These are phyloP conservation scores for Clivina fossor DNA, from an alignment of 2,888 invertebrate genomes.

Conservation along the genomic window DNA sequence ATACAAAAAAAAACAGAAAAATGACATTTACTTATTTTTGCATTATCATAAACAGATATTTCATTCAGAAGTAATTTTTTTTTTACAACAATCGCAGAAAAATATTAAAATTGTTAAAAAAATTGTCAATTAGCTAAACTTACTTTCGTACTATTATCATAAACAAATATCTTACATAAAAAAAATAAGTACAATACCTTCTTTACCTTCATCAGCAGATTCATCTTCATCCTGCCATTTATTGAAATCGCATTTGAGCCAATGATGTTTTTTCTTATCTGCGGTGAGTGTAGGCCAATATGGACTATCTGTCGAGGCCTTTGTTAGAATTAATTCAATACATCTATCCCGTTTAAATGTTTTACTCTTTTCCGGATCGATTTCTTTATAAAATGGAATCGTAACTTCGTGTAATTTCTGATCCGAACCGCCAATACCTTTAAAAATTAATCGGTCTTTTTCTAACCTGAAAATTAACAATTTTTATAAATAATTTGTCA, in stretches of 20 bases:
- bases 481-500: slow-evolving; percentile 19
- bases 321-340: slow-evolving; percentile 73
- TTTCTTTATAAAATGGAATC: slow-evolving; percentile 79
- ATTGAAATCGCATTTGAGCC: slow-evolving; percentile 96
- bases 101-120: no score
- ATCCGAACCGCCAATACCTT: slow-evolving; percentile 82
- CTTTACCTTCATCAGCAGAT: slow-evolving; percentile 73
- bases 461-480: slow-evolving; percentile 61
- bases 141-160: no score
- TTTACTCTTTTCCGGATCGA: slow-evolving; percentile 77
- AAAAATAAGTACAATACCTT: no score
- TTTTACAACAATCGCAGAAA: not conserved
- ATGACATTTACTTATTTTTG: not conserved
- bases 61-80: not conserved
- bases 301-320: slow-evolving; percentile 66
- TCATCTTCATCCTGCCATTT: slow-evolving; percentile 98
- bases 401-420: slow-evolving; percentile 85
- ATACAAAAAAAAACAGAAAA: not conserved
- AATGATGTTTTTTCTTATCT: slow-evolving; percentile 86
- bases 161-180: no score
- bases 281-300: slow-evolving; percentile 89
- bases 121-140: no score
- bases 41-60: no score
- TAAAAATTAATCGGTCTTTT: slow-evolving; percentile 75
- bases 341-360: slow-evolving; percentile 72